These are phyloP conservation scores for Lasioglossum villosulum DNA, from an alignment of 2,888 invertebrate species.

Conservation along the genomic window DNA sequence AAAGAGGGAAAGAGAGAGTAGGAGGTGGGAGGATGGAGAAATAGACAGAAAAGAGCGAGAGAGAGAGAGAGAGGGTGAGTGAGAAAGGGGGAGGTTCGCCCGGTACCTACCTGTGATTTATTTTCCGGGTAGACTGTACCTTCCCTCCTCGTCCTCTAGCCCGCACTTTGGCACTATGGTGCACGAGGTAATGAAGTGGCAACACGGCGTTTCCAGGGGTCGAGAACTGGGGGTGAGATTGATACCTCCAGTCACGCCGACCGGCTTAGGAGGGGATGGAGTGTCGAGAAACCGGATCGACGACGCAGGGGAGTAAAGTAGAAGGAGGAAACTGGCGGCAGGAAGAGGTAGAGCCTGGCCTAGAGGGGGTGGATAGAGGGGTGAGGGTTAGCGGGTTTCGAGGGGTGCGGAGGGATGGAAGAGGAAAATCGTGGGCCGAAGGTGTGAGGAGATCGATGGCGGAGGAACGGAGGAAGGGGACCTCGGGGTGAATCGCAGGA, in stretches of 20 bases:
- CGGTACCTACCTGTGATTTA: slow-evolving; percentile 45
- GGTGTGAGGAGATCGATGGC: slow-evolving; percentile 51
- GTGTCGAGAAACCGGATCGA: slow-evolving; percentile 81
- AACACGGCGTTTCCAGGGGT: slow-evolving; percentile 80
- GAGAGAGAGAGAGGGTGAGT: too few species aligned
- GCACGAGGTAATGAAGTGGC: slow-evolving; percentile 83
- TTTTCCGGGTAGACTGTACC: slow-evolving; percentile 65
- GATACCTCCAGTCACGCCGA: slow-evolving; percentile 82
- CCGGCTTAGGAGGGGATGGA: slow-evolving; percentile 71
- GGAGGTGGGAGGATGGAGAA: neutral
- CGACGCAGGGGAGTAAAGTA: slow-evolving; percentile 60
- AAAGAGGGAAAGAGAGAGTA: neutral
- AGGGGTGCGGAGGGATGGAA: slow-evolving; percentile 30
- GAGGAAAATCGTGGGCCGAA: slow-evolving; percentile 22
- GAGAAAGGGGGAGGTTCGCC: neutral
- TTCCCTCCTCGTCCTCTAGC: slow-evolving; percentile 40
- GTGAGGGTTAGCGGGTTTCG: slow-evolving; percentile 27
- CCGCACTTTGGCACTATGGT: slow-evolving; percentile 66
- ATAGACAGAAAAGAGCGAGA: neutral
- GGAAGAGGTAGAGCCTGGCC: slow-evolving; percentile 43
- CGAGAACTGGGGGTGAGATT: slow-evolving; percentile 79
- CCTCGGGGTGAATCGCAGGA: slow-evolving; percentile 60
- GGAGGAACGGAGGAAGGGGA: slow-evolving; percentile 20
- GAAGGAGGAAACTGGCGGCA: slow-evolving; percentile 54
- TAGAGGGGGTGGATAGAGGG: slow-evolving; percentile 5